Conservation (phyloP, 2,888 invertebrate species). For the Tenodera sinensis region DNA sequence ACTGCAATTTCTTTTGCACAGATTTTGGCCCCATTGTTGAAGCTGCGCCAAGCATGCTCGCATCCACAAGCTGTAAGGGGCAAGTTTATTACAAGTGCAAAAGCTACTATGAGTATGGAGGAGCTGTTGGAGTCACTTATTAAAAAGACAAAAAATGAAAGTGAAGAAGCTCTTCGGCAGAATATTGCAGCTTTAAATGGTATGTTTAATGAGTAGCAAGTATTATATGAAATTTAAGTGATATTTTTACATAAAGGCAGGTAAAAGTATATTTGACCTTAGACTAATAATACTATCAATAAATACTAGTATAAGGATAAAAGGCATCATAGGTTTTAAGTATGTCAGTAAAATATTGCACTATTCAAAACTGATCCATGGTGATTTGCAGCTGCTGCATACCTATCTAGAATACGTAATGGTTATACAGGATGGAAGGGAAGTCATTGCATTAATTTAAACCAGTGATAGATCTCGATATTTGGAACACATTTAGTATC, state of each 20-base stretch:
- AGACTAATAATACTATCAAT: too few species aligned
- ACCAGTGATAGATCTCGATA: too few species aligned
- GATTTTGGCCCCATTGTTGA: constrained; percentile 60
- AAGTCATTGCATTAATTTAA: too few species aligned
- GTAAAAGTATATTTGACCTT: neutral
- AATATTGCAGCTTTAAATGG: constrained; percentile 65
- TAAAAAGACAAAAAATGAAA: constrained; percentile 55
- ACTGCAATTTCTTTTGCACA: constrained; percentile 33
- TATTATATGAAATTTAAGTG: neutral
- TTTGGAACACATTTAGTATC: too few species aligned
- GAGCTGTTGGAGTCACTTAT: constrained; percentile 64
- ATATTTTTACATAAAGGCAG: neutral
- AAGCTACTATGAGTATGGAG: constrained; percentile 55
- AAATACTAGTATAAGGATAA: too few species aligned
- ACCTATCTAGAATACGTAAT: too few species aligned
- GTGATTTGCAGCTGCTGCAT: too few species aligned
- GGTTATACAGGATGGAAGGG: too few species aligned
- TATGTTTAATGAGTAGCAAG: constrained; percentile 31
- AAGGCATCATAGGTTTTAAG: too few species aligned
- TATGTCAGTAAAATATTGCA: too few species aligned
- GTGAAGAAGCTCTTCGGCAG: constrained; percentile 60
- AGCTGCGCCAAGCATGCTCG: constrained; percentile 67
- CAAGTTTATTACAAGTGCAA: constrained; percentile 52
- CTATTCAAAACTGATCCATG: too few species aligned
- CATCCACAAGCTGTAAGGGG: constrained; percentile 62